A percentile compares a stretch with the other conserved stretches of the same genome.
These are phyloP conservation scores for Aurelia sp. DNA, from an alignment of 30 jellyfish, hydroid and myxozoan species.

Conservation along the genomic window DNA sequence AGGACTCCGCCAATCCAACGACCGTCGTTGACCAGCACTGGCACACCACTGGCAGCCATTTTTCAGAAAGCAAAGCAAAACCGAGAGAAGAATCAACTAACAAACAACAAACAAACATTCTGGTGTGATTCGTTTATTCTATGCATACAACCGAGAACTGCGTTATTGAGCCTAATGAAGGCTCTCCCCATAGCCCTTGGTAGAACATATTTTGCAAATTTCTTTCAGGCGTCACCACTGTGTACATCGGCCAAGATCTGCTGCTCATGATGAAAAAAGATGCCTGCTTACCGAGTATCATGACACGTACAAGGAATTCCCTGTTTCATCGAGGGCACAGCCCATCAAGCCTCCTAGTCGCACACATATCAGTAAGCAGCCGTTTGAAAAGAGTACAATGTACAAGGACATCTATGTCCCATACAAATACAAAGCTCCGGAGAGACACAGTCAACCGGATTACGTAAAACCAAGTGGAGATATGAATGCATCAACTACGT, in stretches of 20 bases:
- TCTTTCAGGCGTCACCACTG: constrained; percentile 95
- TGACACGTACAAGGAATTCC: constrained; percentile 88
- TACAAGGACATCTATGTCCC: constrained; percentile 84
- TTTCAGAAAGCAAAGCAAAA: no score
- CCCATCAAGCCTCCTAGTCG: constrained; percentile 86
- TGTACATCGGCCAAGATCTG: constrained; percentile 87
- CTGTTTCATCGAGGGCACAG: constrained; percentile 56
- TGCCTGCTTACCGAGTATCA: constrained; percentile 88
- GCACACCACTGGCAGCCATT: no score
- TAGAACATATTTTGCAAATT: neutral
- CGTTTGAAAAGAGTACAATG: constrained; percentile 82
- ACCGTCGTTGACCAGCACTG: no score
- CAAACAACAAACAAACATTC: no score
- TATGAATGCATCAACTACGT: constrained; percentile 71
- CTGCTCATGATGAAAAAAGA: constrained; percentile 33
- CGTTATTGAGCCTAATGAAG: no score
- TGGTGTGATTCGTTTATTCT: no score
- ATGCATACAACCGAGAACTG: no score
- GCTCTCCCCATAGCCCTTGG: no score
- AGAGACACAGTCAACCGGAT: constrained; percentile 63
- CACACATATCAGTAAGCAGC: constrained; percentile 78
- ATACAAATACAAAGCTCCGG: constrained; percentile 69
- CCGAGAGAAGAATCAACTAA: no score
- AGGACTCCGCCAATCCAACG: no score
- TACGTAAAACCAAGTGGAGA: constrained; percentile 84